These are phyloP conservation scores for Pandion haliaetus DNA, from an alignment of 2,113 vertebrate species.

Conservation along the genomic window DNA sequence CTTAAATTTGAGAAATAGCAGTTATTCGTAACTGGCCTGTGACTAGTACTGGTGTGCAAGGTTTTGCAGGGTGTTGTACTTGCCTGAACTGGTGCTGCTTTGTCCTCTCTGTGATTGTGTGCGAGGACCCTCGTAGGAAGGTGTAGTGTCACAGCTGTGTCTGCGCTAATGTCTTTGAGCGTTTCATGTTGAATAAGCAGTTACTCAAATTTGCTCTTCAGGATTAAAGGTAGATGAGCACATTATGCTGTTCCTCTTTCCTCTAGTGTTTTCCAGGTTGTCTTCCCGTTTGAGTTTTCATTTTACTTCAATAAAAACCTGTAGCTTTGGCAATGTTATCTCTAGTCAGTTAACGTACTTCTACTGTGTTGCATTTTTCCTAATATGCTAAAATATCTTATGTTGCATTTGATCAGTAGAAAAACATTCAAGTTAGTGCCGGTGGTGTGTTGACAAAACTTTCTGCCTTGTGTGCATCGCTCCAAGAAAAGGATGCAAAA, in stretches of 20 bases:
- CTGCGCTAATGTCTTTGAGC: fast-evolving
- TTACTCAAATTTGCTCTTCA: neutral
- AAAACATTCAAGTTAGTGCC: neutral
- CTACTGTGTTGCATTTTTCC: neutral
- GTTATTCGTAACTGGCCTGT: neutral
- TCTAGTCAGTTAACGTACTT: neutral
- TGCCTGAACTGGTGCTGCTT: neutral
- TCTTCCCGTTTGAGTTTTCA: neutral
- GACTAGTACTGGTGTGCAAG: neutral
- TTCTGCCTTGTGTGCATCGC: neutral
- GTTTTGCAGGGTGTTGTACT: neutral
- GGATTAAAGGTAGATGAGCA: neutral
- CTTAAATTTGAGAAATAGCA: neutral
- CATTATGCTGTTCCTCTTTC: no score
- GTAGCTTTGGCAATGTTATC: neutral
- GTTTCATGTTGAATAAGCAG: neutral
- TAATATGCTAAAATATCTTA: neutral
- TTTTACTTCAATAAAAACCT: neutral
- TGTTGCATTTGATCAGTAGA: neutral
- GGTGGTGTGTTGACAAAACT: neutral
- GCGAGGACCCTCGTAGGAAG: neutral
- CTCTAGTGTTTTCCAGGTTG: neutral
- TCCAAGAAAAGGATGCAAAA: neutral
- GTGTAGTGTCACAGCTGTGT: neutral
- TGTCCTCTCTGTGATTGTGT: fast-evolving